Percentiles rank a stretch among this genome's conserved stretches.
phyloP scores from a whole-genome alignment of 2,797 vertebrate species.

The Oophaga sylvatica region DNA sequence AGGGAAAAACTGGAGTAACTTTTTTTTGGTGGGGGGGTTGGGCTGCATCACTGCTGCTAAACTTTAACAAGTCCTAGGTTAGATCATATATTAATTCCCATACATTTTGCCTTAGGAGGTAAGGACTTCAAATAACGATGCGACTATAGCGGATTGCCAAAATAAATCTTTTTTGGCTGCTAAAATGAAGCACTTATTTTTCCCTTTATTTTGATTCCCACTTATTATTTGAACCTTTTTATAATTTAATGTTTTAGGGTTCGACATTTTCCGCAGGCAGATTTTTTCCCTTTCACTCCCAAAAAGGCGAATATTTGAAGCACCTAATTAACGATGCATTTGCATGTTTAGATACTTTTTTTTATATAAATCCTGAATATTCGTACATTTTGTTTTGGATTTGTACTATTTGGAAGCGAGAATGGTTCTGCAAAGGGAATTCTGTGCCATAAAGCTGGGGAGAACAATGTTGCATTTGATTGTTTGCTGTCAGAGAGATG shows the following conservation, averaged over 20 bases:
- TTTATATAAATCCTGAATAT: constrained; percentile 31
- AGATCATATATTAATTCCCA: not conserved
- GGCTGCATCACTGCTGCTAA: not conserved
- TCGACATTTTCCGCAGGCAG: constrained; percentile 56
- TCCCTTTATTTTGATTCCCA: not conserved
- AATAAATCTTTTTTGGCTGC: constrained; percentile 20
- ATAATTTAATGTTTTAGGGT: constrained; percentile 37
- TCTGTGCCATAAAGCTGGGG: constrained; percentile 55
- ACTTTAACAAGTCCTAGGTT: not conserved
- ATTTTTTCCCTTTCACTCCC: constrained; percentile 4
- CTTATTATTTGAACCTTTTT: not conserved
- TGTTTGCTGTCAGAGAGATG: constrained; percentile 22
- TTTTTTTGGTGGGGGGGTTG: not conserved
- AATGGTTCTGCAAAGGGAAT: constrained; percentile 60
- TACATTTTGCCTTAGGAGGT: not conserved
- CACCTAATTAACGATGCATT: constrained; percentile 46
- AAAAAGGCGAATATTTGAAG: constrained; percentile 43
- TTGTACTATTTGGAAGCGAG: constrained; percentile 45
- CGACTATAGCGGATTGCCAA: not conserved
- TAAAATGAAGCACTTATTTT: constrained; percentile 44
- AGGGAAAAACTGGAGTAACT: not conserved
- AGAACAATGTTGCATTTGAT: constrained; percentile 34
- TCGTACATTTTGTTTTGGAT: constrained; percentile 4
- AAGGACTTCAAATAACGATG: not conserved
- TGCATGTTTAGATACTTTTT: constrained; percentile 33